Evolutionary conservation across 2,888 invertebrate genomes (phyloP).

Genomic region (Clunio marinus): DNA sequence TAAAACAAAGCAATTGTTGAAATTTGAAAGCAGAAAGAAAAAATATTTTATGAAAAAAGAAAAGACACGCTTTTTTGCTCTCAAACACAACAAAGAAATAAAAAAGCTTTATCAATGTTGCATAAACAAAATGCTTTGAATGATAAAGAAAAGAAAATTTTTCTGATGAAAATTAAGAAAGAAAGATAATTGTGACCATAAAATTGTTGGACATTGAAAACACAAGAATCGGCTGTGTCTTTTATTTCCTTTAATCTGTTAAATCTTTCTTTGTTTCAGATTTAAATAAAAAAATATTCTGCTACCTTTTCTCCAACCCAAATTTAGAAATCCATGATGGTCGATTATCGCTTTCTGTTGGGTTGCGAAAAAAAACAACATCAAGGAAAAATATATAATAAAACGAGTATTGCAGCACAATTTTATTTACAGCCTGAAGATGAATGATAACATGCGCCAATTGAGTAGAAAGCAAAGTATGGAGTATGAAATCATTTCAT

Average conservation of each 20-base stretch:
- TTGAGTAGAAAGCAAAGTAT: not conserved
- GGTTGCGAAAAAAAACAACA: not conserved
- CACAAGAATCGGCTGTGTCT: too few species aligned
- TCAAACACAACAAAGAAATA: not conserved
- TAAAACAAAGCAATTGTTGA: slow-evolving; percentile 7
- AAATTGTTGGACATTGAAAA: too few species aligned
- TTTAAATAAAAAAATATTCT: not conserved
- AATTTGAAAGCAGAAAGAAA: not conserved
- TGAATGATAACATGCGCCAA: not conserved
- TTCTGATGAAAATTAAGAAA: not conserved
- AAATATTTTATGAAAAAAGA: slow-evolving; percentile 11
- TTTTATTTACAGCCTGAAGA: not conserved
- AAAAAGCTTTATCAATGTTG: slow-evolving; percentile 30
- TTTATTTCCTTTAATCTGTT: too few species aligned
- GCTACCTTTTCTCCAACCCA: not conserved
- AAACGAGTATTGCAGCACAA: not conserved
- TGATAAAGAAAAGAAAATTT: not conserved
- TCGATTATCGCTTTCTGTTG: not conserved
- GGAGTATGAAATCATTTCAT: slow-evolving; percentile 10
- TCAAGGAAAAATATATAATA: not conserved
- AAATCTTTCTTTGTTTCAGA: too few species aligned
- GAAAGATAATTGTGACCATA: not conserved
- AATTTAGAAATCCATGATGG: not conserved
- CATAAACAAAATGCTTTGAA: not conserved
- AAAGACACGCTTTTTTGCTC: slow-evolving; percentile 17